A percentile compares a stretch with the other conserved stretches of the same genome.
Evolutionary conservation across 2,797 vertebrate species (phyloP).

Genomic region (Halcyon chelicuti): DNA sequence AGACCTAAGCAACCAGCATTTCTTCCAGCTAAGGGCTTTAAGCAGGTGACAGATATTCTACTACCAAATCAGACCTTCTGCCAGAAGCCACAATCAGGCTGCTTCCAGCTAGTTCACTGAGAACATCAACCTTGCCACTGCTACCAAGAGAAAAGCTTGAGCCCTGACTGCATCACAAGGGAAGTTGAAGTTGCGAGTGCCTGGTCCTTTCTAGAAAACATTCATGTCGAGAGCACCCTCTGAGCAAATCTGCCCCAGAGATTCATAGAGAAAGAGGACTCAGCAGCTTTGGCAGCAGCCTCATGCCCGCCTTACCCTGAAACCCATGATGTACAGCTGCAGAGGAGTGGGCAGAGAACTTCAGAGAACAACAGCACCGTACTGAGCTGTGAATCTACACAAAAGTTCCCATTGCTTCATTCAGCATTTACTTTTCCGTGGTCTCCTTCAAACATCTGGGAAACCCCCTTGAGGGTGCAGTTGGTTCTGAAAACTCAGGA

Average conservation of each 20-base stretch:
- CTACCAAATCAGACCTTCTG: background rate
- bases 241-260: background rate
- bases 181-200: background rate
- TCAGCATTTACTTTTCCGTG: background rate
- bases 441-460: background rate
- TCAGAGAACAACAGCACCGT: background rate
- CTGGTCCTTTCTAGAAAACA: background rate
- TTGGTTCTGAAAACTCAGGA: background rate
- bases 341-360: background rate
- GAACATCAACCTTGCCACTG: fast-evolving
- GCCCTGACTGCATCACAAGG: background rate
- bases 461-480: background rate
- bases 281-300: background rate
- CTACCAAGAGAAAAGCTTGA: background rate
- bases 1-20: background rate
- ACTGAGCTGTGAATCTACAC: background rate
- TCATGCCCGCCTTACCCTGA: background rate
- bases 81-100: background rate
- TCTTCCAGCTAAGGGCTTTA: background rate
- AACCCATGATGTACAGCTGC: background rate
- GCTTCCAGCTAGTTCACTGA: background rate
- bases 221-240: background rate
- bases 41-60: background rate
- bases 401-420: background rate
- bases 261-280: background rate